Base-by-base conservation (phyloP, 2,888 invertebrate genomes). In the Sthenelais limicola region DNA sequence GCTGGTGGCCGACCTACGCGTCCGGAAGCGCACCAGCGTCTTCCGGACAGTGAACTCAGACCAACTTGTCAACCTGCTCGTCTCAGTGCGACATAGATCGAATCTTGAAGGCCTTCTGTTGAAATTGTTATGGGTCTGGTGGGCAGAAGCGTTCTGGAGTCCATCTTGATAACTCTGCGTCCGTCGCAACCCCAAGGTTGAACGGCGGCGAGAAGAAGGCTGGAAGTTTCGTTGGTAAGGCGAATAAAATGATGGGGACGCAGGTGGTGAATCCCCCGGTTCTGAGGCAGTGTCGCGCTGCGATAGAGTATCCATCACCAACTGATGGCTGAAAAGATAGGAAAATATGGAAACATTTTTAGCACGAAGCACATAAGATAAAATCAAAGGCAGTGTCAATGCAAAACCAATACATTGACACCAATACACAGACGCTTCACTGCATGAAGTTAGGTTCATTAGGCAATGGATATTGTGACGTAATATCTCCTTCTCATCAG, bases 321-420 rank as follows among this genome's bases (percentile, higher is more conserved):
- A n/a, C 38, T 62, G 62, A 43, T 62, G 62, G 24, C 62, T 62
- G 62, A 3, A 62, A n/a, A n/a, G n/a, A n/a, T n/a, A n/a, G n/a
- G n/a, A n/a, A n/a, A n/a, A n/a, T n/a, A n/a, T n/a, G n/a, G n/a
- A n/a, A n/a, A n/a, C n/a, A n/a, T n/a, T n/a, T n/a, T n/a, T n/a
- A n/a, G n/a, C n/a, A n/a, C n/a, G n/a, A n/a, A n/a, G n/a, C n/a
- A n/a, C n/a, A n/a, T n/a, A n/a, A n/a, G n/a, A n/a, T n/a, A n/a
- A n/a, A n/a, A n/a, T n/a, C n/a, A n/a, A n/a, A n/a, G n/a, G n/a
- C n/a, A n/a, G n/a, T n/a, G n/a, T n/a, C n/a, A n/a, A n/a, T n/a
- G n/a, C n/a, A n/a, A n/a, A n/a, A n/a, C n/a, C n/a, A n/a, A n/a
- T n/a, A n/a, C n/a, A n/a, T n/a, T n/a, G n/a, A n/a, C n/a, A n/a